Evolutionary conservation across 2,113 vertebrate species (phyloP).

Genomic region (Equus przewalskii): DNA sequence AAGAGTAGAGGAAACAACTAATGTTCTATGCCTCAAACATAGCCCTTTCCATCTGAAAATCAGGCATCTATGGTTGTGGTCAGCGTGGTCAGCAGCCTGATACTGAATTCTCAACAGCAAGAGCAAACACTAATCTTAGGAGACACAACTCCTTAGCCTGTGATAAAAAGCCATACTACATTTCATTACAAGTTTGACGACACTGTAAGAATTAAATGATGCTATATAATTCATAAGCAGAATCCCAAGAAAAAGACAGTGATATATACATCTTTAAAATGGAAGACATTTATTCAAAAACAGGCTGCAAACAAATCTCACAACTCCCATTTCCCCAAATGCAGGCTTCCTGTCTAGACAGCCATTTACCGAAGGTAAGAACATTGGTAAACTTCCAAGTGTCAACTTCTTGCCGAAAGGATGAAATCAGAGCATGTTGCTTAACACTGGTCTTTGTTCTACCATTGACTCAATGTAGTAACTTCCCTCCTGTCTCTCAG

Average conservation of each 20-base stretch:
- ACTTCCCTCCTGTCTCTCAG: background rate
- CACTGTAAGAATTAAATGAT: background rate
- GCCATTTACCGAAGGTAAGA: background rate
- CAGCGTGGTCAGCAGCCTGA: background rate
- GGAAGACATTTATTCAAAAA: background rate
- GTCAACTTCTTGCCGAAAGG: background rate
- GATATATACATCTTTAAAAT: background rate
- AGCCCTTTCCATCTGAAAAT: background rate
- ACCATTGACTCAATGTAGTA: background rate
- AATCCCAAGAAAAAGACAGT: background rate
- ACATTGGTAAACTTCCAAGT: background rate
- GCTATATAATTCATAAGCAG: background rate
- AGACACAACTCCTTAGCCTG: background rate
- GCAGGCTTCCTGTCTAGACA: background rate
- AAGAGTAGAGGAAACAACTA: background rate
- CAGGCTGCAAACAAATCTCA: background rate
- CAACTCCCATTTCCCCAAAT: background rate
- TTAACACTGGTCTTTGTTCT: background rate
- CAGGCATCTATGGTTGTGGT: too few relatives aligned
- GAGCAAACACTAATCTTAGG: background rate
- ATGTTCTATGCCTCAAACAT: background rate
- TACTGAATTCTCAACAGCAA: background rate
- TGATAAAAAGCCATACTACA: background rate
- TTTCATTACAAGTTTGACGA: background rate
- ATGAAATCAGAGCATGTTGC: background rate